Evolutionary conservation across 2,888 invertebrate species (phyloP), one percentile per base, ranked within the genome.

Genomic region (Noctua comes): DNA sequence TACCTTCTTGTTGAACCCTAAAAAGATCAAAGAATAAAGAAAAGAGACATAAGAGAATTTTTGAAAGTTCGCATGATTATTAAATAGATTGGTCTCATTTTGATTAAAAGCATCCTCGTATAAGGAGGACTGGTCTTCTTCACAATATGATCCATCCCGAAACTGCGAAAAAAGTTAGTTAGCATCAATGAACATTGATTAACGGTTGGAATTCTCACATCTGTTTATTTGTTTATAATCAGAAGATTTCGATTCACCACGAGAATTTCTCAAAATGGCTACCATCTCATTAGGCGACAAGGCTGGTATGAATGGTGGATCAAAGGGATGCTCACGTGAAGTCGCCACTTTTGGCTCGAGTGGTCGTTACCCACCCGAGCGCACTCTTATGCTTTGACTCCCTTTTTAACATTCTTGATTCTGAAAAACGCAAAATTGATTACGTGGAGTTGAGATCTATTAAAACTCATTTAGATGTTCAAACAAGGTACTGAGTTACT

Each of bases 281-380:
- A 86, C 91, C 90, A 92, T 92, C 93, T 95, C 93, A 94, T 94
- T 94, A 94, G 91, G 88, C 91, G 90, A 88, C 90, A 91, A 91
- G 92, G 91, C 89, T 88, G 88, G 91, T 90, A 92, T 93, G 92
- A 93, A 93, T 92, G 92, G 89, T 90, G 92, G 95, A 95, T 96
- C 96, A 96, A 96, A 96, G 95, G 90, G 94, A 94, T 94, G 93
- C 93, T 94, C 93, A 91, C 88, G 91, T 92, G 91, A 93, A 94
- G 93, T 92, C 91, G 91, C 93, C 94, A 93, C 94, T 94, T 87
- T 82, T 77, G 85, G 81, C 88, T 91, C 84, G 88, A 95, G 95
- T 89, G 94, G 91, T 92, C 93, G 93, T 94, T 94, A 93, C 93
- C 90, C 86, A 90, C 89, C 91, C 88, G 88, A 92, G 91, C 87